These are phyloP conservation scores for Lepidocyrtinus sp. DNA, from an alignment of 2,888 invertebrate genomes.

Conservation along the genomic window DNA sequence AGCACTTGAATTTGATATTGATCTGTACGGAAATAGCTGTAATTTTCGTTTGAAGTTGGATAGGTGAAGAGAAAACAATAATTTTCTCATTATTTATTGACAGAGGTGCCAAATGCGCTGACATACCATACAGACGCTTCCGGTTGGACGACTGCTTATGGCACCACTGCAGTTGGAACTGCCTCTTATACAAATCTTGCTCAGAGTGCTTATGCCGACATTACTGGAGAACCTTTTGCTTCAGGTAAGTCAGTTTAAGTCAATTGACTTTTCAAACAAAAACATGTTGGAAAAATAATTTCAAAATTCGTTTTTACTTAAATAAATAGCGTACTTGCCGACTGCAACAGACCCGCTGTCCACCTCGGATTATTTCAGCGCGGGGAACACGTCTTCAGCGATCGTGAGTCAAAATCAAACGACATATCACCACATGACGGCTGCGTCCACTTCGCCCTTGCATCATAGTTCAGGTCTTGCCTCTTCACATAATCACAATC, in stretches of 20 bases:
- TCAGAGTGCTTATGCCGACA: slow-evolving; percentile 64
- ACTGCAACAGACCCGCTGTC: slow-evolving; percentile 61
- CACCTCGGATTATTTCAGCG: slow-evolving; percentile 64
- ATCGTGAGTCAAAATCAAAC: slow-evolving; percentile 55
- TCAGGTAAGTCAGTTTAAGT: slow-evolving; percentile 42
- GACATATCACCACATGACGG: slow-evolving; percentile 69
- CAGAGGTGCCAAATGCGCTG: slow-evolving; percentile 65
- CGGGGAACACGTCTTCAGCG: slow-evolving; percentile 47
- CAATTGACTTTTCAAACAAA: too few relatives aligned
- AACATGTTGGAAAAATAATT: too few relatives aligned
- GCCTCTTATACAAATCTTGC: slow-evolving; percentile 64
- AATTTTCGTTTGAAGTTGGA: too few relatives aligned
- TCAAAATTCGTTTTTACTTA: slow-evolving; percentile 8
- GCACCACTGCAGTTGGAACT: slow-evolving; percentile 49
- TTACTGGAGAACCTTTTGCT: slow-evolving; percentile 59
- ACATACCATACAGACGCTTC: slow-evolving; percentile 62
- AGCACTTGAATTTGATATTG: too few relatives aligned
- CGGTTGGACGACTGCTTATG: slow-evolving; percentile 62
- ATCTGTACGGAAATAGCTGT: too few relatives aligned
- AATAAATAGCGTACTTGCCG: slow-evolving; percentile 45
- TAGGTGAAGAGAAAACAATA: too few relatives aligned
- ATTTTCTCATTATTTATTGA: slow-evolving; percentile 18
- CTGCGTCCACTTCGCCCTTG: slow-evolving; percentile 60
- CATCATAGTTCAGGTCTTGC: slow-evolving; percentile 52
- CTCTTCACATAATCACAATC: slow-evolving; percentile 43